A percentile compares a stretch with the other conserved stretches of the same genome.
These are phyloP conservation scores for Rhadina sibilatrix DNA, from an alignment of 2,113 vertebrate species.

Conservation along the genomic window DNA sequence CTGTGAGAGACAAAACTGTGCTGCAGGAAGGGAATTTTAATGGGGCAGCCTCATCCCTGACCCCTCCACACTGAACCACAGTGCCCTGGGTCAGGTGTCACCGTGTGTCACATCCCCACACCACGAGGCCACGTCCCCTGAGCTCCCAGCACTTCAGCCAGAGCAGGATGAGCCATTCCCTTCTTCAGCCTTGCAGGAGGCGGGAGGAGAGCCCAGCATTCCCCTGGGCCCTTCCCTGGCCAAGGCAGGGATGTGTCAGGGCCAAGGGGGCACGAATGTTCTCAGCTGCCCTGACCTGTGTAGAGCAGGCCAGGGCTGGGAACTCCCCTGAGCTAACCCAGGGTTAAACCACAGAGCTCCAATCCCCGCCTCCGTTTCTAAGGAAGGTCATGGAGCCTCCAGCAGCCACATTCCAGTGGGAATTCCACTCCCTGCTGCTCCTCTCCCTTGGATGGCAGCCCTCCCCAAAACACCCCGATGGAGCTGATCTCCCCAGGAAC, in stretches of 20 bases:
- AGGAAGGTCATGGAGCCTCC: background rate
- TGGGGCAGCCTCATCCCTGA: background rate
- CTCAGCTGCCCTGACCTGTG: background rate
- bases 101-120: background rate
- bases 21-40: background rate
- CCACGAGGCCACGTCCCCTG: background rate
- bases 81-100: background rate
- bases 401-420: background rate
- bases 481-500: background rate
- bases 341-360: background rate
- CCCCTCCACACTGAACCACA: background rate
- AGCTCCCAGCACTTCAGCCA: background rate
- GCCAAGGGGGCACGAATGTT: rapidly evolving
- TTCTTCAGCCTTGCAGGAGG: rapidly evolving
- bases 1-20: background rate
- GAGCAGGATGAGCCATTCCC: background rate
- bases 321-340: background rate
- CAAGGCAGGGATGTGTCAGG: background rate
- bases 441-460: background rate
- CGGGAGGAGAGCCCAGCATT: background rate
- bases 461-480: background rate
- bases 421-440: background rate
- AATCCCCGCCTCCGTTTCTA: rapidly evolving
- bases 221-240: rapidly evolving
- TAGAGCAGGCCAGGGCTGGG: background rate